These are phyloP conservation scores for Drosophila repleta DNA, from an alignment of 1,140 invertebrate species.

Conservation along the genomic window DNA sequence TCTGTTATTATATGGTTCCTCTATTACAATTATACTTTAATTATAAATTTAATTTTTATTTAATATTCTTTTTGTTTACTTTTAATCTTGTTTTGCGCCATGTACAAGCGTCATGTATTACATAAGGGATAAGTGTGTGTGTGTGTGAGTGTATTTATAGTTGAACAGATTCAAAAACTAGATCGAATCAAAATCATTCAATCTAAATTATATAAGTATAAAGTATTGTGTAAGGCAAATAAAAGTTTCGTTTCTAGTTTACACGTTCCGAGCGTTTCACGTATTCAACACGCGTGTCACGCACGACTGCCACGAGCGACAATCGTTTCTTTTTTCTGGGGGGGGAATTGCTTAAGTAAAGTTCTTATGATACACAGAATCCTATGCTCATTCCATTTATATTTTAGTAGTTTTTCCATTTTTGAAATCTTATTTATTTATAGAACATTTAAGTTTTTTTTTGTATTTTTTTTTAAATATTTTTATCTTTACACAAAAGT, in stretches of 20 bases:
- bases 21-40: slow-evolving; percentile 35
- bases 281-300: slow-evolving; percentile 51
- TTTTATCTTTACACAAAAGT: slow-evolving; percentile 23
- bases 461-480: slow-evolving; percentile 23
- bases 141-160: slow-evolving; percentile 4
- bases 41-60: slow-evolving; percentile 36
- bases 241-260: slow-evolving; percentile 84
- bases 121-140: slow-evolving; percentile 26
- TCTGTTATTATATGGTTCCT: slow-evolving; percentile 38
- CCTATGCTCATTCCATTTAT: slow-evolving; percentile 45
- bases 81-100: slow-evolving; percentile 27
- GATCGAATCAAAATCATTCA: slow-evolving; percentile 29
- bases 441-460: slow-evolving; percentile 60
- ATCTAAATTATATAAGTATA: slow-evolving; percentile 19
- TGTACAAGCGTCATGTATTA: slow-evolving; percentile 42
- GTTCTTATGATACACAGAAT: slow-evolving; percentile 56
- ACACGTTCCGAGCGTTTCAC: slow-evolving; percentile 53
- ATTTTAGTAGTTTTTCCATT: slow-evolving; percentile 47
- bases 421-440: slow-evolving; percentile 36
- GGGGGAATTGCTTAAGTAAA: slow-evolving; percentile 50
- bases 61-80: background rate
- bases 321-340: background rate
- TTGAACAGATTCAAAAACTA: slow-evolving; percentile 33
- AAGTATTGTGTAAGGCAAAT: slow-evolving; percentile 69
- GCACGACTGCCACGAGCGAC: slow-evolving; percentile 1